A percentile compares a stretch with the other conserved stretches of the same genome.
Evolutionary conservation across 2,888 invertebrate species (phyloP).

Genomic region (Polydrusus cervinus): DNA sequence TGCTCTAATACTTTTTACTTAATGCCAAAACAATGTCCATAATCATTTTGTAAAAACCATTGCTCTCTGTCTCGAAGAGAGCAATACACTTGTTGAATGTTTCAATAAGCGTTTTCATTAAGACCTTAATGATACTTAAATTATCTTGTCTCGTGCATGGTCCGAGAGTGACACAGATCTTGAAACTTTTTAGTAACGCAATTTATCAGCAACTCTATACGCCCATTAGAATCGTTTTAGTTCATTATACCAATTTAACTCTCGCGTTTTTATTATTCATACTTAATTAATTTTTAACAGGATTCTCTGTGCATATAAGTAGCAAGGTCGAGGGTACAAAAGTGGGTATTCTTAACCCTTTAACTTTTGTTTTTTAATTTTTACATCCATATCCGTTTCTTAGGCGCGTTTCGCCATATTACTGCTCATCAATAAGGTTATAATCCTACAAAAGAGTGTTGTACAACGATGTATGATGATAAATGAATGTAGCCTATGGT

Average conservation of each 20-base stretch:
- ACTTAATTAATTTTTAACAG: slow-evolving; percentile 18
- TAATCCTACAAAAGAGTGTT: too few relatives aligned
- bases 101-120: slow-evolving; percentile 1
- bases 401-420: too few relatives aligned
- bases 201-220: slow-evolving; percentile 38
- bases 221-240: slow-evolving; percentile 32
- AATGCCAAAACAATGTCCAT: too few relatives aligned
- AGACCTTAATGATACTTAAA: slow-evolving; percentile 22
- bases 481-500: too few relatives aligned
- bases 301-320: slow-evolving; percentile 19
- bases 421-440: too few relatives aligned
- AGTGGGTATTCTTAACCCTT: too few relatives aligned
- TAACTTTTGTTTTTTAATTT: too few relatives aligned
- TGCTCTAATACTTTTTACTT: too few relatives aligned
- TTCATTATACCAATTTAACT: slow-evolving; percentile 42
- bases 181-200: slow-evolving; percentile 19
- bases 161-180: slow-evolving; percentile 26
- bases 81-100: not conserved
- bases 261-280: slow-evolving; percentile 29
- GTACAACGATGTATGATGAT: too few relatives aligned
- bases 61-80: not conserved
- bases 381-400: too few relatives aligned
- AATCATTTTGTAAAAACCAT: too few relatives aligned
- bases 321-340: not conserved
- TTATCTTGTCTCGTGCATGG: slow-evolving; percentile 31